These are phyloP conservation scores for Nesoenas mayeri DNA, from an alignment of 2,113 vertebrate genomes.

Conservation along the genomic window DNA sequence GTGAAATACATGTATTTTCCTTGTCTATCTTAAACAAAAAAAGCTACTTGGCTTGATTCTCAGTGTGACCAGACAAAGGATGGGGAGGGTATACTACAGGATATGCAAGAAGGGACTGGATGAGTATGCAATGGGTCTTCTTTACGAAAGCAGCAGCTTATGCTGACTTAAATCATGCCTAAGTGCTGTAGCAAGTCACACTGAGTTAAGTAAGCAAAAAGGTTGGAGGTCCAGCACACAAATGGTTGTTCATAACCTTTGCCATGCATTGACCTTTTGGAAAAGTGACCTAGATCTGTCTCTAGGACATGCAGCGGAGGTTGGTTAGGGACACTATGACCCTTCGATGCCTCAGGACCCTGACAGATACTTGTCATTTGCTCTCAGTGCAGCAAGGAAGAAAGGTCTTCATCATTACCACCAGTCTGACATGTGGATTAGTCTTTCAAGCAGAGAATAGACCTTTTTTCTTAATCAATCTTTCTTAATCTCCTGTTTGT, in stretches of 20 bases:
- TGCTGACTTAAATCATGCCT: background rate
- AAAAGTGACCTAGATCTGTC: background rate
- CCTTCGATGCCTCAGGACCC: background rate
- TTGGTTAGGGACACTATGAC: background rate
- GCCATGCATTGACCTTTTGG: background rate
- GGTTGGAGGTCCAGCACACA: background rate
- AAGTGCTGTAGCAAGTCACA: background rate
- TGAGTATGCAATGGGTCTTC: background rate
- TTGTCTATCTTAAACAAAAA: background rate
- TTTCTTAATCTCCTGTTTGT: background rate
- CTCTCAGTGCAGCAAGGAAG: background rate
- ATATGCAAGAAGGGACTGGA: background rate
- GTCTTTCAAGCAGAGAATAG: background rate
- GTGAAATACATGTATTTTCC: background rate
- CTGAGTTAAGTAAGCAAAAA: background rate
- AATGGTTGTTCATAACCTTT: background rate
- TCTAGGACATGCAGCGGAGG: rapidly evolving
- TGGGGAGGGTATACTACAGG: background rate
- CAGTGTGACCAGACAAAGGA: background rate
- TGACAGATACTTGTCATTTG: background rate
- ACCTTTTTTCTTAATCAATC: background rate
- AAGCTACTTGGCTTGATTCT: background rate
- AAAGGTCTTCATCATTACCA: background rate
- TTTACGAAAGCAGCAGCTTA: background rate
- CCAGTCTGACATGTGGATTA: background rate